Evolutionary conservation across 2,888 invertebrate species (phyloP), one percentile per base, ranked within the genome.

Genomic region (Spodoptera littoralis): DNA sequence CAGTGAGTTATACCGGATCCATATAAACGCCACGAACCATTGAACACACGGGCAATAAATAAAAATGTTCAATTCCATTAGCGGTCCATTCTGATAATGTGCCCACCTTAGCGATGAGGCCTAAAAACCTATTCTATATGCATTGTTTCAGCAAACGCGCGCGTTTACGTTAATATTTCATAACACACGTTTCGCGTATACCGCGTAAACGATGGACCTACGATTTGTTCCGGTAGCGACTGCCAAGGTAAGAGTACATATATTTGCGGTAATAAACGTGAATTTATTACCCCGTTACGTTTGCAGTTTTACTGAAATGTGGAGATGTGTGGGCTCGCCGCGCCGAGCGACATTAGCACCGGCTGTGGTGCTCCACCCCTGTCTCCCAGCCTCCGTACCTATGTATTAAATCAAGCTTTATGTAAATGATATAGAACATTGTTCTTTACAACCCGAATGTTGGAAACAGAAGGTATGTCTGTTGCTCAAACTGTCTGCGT

Each of bases 201-300:
- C 84, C 75, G 84, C 82, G 85, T 85, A 88, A 89, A 89, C 88
- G 87, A 77, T 72, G 83, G 82, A 82, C 85, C 83, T 84, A 82
- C 89, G 89, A 92, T 91, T 92, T 90, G 92, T 89, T 91, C 88
- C 91, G 87, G 88, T 87, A 87, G 86, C 82, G 88, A 88, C 88
- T 89, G 85, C 86, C 83, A 84, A 88, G 88, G 89, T 89, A 88
- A 84, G 76, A 83, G 75, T 89, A 89, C 88, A 84, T 91, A 89
- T 88, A 91, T 90, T 92, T 90, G 87, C 78, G 88, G 93, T 89
- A 91, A 93, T 93, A 94, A 94, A 94, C 89, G 89, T 92, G 87
- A 93, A 93, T 93, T 93, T 94, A 94, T 93, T 90, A 85, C 86
- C 84, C 90, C 76, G 91, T 92, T 93, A 92, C 88, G 91, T 93